These are phyloP conservation scores for Cephus cinctus DNA, from an alignment of 1,140 invertebrate genomes.

Conservation along the genomic window DNA sequence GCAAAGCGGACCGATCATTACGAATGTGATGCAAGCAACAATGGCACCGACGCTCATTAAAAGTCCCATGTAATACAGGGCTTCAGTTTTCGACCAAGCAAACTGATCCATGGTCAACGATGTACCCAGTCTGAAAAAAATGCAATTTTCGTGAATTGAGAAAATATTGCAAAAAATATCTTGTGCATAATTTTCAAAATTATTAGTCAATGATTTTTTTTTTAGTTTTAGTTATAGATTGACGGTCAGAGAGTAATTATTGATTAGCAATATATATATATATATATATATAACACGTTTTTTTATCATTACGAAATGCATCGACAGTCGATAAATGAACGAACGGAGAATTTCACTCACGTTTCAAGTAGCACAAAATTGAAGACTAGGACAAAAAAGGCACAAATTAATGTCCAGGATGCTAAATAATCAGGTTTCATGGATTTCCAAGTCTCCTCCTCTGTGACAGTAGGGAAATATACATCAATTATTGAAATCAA, in stretches of 20 bases:
- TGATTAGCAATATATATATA: neutral
- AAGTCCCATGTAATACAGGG: conserved; percentile 79
- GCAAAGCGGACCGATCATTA: conserved; percentile 70
- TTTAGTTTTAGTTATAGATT: neutral
- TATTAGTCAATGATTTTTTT: no score
- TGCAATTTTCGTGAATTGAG: no score
- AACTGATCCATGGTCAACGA: conserved; percentile 88
- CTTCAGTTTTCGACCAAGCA: conserved; percentile 76
- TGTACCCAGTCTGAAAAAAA: conserved; percentile 68
- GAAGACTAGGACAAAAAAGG: conserved; percentile 85
- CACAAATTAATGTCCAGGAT: conserved; percentile 72
- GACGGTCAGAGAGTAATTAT: neutral
- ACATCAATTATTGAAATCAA: neutral
- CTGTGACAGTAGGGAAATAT: conserved; percentile 47
- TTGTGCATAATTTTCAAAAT: no score
- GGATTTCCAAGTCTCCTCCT: conserved; percentile 71
- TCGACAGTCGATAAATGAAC: no score
- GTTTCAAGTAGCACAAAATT: conserved; percentile 90
- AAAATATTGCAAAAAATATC: no score
- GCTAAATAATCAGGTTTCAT: conserved; percentile 76
- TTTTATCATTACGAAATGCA: no score
- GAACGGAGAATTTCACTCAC: conserved; percentile 61
- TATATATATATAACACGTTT: neutral
- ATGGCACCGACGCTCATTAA: conserved; percentile 77
- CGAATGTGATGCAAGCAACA: conserved; percentile 73